Conservation (phyloP, 2,888 invertebrate species). For the Xylocampa areola region DNA sequence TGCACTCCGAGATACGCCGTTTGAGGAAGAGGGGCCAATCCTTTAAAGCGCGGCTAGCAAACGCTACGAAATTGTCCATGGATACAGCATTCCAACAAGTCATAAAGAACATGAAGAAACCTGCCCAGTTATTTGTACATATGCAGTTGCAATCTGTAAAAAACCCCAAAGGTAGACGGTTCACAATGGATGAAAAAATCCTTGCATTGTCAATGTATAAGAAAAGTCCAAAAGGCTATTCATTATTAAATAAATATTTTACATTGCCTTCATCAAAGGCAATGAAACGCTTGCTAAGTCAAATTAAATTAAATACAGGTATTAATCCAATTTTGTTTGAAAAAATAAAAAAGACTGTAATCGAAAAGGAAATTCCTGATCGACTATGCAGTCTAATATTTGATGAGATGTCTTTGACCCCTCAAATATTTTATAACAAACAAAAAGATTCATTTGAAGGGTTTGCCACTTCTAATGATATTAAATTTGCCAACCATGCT, state of each 20-base stretch:
- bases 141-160: conserved; percentile 5
- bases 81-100: conserved; percentile 2
- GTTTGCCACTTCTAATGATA: no score
- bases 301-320: background rate
- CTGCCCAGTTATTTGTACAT: conserved; percentile 5
- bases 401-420: conserved; percentile 7
- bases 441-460: no score
- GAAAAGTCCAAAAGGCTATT: conserved; percentile 8
- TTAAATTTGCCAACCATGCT: no score
- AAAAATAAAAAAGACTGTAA: background rate
- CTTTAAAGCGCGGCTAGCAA: conserved; percentile 1
- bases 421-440: background rate
- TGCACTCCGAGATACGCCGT: conserved; percentile 11
- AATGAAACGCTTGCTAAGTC: background rate
- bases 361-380: background rate
- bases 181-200: conserved; percentile 2
- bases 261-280: background rate
- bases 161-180: conserved; percentile 11
- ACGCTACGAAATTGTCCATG: background rate
- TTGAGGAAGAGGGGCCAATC: conserved; percentile 4
- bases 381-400: conserved; percentile 2
- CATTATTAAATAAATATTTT: conserved; percentile 4
- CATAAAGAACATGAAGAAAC: background rate
- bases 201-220: conserved; percentile 3
- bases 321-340: background rate